These are phyloP conservation scores for Heterotis niloticus DNA, from an alignment of 2,113 vertebrate genomes.

Conservation along the genomic window DNA sequence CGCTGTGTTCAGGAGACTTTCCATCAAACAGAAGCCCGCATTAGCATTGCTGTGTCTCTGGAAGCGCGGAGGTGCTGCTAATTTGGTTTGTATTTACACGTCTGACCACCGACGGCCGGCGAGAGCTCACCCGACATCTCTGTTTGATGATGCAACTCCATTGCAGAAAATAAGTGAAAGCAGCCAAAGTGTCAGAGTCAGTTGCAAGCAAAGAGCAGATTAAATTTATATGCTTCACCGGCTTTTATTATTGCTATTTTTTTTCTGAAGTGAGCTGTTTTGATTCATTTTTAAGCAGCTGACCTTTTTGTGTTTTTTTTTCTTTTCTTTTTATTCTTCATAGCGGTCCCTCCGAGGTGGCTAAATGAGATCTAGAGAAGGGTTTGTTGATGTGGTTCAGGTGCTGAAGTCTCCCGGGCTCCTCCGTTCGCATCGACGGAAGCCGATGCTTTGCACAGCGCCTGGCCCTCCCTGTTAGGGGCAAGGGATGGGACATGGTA, in stretches of 20 bases:
- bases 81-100: slow-evolving; percentile 7
- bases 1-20: not conserved
- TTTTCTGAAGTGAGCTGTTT: slow-evolving; percentile 5
- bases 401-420: not conserved
- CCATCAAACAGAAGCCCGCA: slow-evolving; percentile 13
- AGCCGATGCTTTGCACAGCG: no score
- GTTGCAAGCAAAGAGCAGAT: slow-evolving; percentile 1
- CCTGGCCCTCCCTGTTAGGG: not conserved
- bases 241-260: not conserved
- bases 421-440: no score
- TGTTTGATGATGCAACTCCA: not conserved
- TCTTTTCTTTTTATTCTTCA: slow-evolving; percentile 2
- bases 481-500: not conserved
- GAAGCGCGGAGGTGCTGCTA: slow-evolving; percentile 15
- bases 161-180: not conserved
- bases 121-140: not conserved
- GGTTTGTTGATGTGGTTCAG: not conserved
- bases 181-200: not conserved
- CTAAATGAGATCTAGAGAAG: not conserved
- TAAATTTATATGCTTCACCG: not conserved
- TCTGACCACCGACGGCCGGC: not conserved
- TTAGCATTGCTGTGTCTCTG: slow-evolving; percentile 20
- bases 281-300: slow-evolving; percentile 6
- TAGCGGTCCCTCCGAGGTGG: not conserved
- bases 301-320: not conserved